These are phyloP conservation scores for Agelas oroides DNA, from an alignment of 37 sponge, comb jelly and placozoan genomes.

Conservation along the genomic window DNA sequence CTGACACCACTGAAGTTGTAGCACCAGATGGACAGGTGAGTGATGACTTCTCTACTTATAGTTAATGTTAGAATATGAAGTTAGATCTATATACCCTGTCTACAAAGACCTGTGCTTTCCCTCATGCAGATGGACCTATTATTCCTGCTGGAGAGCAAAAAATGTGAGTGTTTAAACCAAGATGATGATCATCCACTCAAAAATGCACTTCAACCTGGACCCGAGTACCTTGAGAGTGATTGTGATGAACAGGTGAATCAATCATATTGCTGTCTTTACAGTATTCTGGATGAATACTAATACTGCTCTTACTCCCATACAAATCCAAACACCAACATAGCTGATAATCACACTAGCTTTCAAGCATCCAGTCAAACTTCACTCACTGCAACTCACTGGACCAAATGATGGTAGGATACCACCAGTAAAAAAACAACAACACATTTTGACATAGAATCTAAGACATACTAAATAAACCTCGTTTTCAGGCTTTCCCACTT, in stretches of 20 bases:
- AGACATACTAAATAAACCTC: too few species aligned
- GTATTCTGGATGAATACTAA: too few species aligned
- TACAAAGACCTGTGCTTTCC: too few species aligned
- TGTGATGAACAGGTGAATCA: conserved; percentile 83
- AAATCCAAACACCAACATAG: too few species aligned
- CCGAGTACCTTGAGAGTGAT: conserved; percentile 82
- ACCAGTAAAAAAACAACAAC: too few species aligned
- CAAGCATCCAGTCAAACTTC: conserved; percentile 81
- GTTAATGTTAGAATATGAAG: neutral
- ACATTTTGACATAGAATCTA: too few species aligned
- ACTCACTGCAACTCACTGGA: conserved; percentile 71
- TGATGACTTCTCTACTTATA: neutral
- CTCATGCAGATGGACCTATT: conserved; percentile 41
- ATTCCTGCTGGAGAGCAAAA: conserved; percentile 62
- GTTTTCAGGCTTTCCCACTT: too few species aligned
- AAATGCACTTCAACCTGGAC: conserved; percentile 23
- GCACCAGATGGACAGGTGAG: conserved; percentile 57
- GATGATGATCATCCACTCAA: conserved; percentile 80
- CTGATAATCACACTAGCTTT: conserved; percentile 73
- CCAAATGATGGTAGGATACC: conserved; percentile 60
- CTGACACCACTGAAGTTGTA: neutral
- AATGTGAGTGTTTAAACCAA: conserved; percentile 95
- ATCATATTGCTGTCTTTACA: too few species aligned
- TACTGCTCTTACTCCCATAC: too few species aligned
- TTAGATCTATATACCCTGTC: too few species aligned